phyloP scores from a whole-genome alignment of 2,888 invertebrate genomes.

The Chloroclysta siterata region DNA sequence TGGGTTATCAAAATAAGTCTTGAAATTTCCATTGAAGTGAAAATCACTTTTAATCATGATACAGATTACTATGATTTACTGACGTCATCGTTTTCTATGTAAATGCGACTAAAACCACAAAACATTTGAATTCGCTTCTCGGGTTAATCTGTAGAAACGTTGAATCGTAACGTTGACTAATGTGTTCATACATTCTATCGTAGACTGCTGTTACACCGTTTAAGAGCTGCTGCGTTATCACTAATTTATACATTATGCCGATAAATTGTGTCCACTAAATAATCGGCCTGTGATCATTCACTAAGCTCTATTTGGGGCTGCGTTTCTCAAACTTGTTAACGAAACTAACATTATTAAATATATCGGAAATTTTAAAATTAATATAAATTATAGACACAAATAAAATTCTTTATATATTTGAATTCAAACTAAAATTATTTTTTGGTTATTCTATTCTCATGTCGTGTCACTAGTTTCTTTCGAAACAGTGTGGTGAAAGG shows the following conservation, averaged over 20 bases:
- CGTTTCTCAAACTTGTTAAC: constrained; percentile 31
- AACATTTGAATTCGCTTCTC: constrained; percentile 28
- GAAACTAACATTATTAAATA: not conserved
- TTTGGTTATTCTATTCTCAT: too few species aligned
- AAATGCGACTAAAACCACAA: constrained; percentile 9
- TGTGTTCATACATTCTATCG: constrained; percentile 65
- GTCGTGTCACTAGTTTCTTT: too few species aligned
- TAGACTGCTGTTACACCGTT: constrained; percentile 72
- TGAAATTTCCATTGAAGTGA: too few species aligned
- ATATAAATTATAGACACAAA: too few species aligned
- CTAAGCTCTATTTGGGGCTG: constrained; percentile 62
- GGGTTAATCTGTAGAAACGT: constrained; percentile 57
- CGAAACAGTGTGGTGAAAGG: too few species aligned
- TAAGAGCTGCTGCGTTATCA: constrained; percentile 70
- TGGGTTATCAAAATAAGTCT: too few species aligned
- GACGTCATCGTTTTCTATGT: constrained; percentile 5
- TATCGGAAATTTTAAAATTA: too few species aligned
- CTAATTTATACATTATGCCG: constrained; percentile 72
- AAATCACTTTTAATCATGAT: too few species aligned
- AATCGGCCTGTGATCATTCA: constrained; percentile 74
- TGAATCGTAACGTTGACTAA: constrained; percentile 71
- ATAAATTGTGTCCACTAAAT: constrained; percentile 78
- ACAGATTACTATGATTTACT: too few species aligned
- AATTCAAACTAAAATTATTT: too few species aligned
- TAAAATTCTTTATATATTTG: too few species aligned